Evolutionary conservation across 2,113 vertebrate genomes (phyloP).

Genomic region (Leucosticte australis): DNA sequence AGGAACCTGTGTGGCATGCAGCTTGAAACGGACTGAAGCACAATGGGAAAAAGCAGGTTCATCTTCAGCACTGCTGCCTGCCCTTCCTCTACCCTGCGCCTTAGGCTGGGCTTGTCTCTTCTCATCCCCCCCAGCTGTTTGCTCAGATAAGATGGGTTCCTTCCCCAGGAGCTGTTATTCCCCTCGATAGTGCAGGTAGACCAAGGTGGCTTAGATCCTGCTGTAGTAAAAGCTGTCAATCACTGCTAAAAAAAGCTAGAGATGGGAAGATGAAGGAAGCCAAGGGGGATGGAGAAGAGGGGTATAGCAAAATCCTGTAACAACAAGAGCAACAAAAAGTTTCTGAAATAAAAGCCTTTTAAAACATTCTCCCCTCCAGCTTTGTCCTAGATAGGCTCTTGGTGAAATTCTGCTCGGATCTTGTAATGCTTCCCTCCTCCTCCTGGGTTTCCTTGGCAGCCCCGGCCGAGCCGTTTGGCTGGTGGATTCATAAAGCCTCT

Average conservation of each 20-base stretch:
- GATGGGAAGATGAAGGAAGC: background rate
- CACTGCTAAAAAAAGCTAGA: background rate
- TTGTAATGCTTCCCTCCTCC: slow-evolving; percentile 32
- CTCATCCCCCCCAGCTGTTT: background rate
- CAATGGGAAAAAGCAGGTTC: background rate
- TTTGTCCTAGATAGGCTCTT: slow-evolving; percentile 40
- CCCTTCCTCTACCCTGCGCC: background rate
- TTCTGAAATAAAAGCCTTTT: slow-evolving; percentile 45
- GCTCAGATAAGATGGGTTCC: background rate
- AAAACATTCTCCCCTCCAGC: background rate
- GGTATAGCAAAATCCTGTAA: background rate
- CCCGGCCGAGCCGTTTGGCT: slow-evolving; percentile 10
- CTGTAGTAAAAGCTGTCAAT: slow-evolving; percentile 48
- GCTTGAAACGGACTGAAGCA: background rate
- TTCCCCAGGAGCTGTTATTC: background rate
- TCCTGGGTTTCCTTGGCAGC: slow-evolving; percentile 63
- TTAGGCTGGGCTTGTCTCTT: background rate
- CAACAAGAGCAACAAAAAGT: background rate
- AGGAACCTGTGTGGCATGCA: accelerated
- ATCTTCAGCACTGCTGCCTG: background rate
- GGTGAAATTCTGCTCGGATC: slow-evolving; percentile 33
- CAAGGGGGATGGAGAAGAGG: background rate
- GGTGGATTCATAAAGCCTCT: background rate
- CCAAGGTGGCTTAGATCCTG: background rate
- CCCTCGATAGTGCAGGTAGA: background rate